These are phyloP conservation scores for Smittia sp. DNA, from an alignment of 2,888 invertebrate species.

Conservation along the genomic window DNA sequence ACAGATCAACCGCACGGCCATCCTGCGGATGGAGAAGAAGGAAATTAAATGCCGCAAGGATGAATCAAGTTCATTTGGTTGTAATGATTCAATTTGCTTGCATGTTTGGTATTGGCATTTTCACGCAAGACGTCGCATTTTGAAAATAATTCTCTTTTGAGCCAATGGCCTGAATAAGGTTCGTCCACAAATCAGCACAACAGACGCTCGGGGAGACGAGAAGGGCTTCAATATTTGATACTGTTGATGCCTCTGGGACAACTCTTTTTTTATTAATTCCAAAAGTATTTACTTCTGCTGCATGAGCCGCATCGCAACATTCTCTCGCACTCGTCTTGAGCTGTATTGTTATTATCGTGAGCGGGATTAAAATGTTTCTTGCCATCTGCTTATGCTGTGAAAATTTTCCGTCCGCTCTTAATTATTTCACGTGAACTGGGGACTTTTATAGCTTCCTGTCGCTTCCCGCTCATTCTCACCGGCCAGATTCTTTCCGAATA, in stretches of 20 bases:
- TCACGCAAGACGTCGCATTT: conserved; percentile 4
- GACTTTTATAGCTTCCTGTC: conserved; percentile 8
- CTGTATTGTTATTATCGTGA: neutral
- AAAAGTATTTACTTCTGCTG: neutral
- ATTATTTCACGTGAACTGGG: too few relatives aligned
- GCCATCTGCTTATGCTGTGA: neutral
- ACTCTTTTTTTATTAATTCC: conserved; percentile 26
- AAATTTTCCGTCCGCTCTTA: too few relatives aligned
- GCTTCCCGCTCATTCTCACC: neutral
- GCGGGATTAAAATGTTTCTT: neutral
- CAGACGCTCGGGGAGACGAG: conserved; percentile 9
- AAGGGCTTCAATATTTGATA: conserved; percentile 39
- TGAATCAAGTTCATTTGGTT: conserved; percentile 40
- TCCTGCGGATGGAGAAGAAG: neutral
- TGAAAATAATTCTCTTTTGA: neutral
- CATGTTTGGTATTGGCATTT: conserved; percentile 15
- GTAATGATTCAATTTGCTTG: conserved; percentile 39
- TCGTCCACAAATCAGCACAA: conserved; percentile 40
- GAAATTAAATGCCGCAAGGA: conserved; percentile 23
- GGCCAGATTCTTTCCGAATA: neutral
- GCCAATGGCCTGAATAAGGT: conserved; percentile 24
- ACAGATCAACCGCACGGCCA: conserved; percentile 29
- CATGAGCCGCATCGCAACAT: neutral
- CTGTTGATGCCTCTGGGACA: conserved; percentile 18
- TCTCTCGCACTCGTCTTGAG: neutral